A percentile compares a stretch with the other conserved stretches of the same genome.
These are phyloP conservation scores for Herminia tarsipennalis DNA, from an alignment of 2,888 invertebrate species.

Conservation along the genomic window DNA sequence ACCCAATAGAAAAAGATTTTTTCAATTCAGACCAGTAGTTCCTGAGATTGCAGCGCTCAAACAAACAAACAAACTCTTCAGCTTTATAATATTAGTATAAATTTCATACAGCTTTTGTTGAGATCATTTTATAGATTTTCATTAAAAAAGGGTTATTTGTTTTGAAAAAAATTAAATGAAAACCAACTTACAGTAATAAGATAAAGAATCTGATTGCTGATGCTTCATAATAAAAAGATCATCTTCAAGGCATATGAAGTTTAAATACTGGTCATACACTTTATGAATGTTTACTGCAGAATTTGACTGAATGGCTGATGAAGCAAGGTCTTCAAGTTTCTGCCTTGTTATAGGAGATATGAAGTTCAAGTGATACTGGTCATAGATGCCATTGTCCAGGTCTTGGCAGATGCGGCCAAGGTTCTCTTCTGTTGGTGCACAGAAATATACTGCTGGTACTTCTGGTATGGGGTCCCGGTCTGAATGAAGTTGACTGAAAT, in stretches of 20 bases:
- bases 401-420: conserved; percentile 97
- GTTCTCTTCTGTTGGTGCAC: conserved; percentile 98
- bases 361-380: conserved; percentile 98
- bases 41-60: too few species aligned
- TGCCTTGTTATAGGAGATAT: conserved; percentile 97
- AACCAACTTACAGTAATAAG: conserved; percentile 93
- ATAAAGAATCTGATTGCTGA: conserved; percentile 95
- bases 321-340: conserved; percentile 97
- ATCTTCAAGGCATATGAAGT: conserved; percentile 99
- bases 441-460: conserved; percentile 99
- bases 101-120: too few species aligned
- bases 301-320: conserved; percentile 95
- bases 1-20: too few species aligned
- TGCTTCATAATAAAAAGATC: conserved; percentile 98
- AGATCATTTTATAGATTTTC: too few species aligned
- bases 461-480: conserved; percentile 98
- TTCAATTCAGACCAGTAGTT: too few species aligned
- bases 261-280: conserved; percentile 99
- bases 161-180: neutral
- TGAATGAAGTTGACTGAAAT: conserved; percentile 92
- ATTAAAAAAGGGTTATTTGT: too few species aligned
- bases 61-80: too few species aligned
- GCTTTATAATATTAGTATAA: too few species aligned
- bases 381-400: conserved; percentile 95
- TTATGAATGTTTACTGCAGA: conserved; percentile 97